These are phyloP conservation scores for Mus spretus DNA, from an alignment of 2,797 vertebrate genomes.

Conservation along the genomic window DNA sequence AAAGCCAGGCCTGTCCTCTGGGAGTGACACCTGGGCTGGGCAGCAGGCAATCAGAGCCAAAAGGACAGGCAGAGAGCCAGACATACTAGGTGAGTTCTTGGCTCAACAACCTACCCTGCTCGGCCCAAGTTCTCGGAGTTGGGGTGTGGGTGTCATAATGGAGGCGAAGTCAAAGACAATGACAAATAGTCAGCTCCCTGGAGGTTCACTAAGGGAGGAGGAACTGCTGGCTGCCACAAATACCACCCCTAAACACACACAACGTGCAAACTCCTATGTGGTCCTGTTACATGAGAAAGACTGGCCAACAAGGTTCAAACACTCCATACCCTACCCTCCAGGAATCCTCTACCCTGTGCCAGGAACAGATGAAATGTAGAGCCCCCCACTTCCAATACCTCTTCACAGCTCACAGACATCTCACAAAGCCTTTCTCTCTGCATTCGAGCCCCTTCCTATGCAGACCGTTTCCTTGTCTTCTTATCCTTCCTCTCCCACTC, in stretches of 20 bases:
- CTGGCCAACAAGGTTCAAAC: neutral
- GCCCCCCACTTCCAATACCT: neutral
- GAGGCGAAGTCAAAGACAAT: neutral
- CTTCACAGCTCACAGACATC: neutral
- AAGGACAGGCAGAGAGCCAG: conserved; percentile 66
- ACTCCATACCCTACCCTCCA: neutral
- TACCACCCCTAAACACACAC: neutral
- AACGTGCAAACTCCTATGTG: neutral
- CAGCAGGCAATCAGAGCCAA: conserved; percentile 65
- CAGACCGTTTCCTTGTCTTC: neutral
- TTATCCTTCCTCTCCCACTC: neutral
- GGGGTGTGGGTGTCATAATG: neutral
- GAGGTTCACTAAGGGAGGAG: neutral
- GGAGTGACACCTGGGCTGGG: conserved; percentile 61
- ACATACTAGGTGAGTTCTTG: neutral
- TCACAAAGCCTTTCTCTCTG: neutral
- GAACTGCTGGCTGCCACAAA: neutral
- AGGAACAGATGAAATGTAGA: neutral
- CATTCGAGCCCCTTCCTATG: neutral
- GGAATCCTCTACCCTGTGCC: neutral
- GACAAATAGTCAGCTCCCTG: neutral
- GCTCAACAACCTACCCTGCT: conserved; percentile 53
- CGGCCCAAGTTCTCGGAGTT: neutral
- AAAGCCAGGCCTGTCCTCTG: conserved; percentile 74
- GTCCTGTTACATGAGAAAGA: neutral